Evolutionary conservation across 2,888 invertebrate genomes (phyloP).

Genomic region (Drosophila incognita): DNA sequence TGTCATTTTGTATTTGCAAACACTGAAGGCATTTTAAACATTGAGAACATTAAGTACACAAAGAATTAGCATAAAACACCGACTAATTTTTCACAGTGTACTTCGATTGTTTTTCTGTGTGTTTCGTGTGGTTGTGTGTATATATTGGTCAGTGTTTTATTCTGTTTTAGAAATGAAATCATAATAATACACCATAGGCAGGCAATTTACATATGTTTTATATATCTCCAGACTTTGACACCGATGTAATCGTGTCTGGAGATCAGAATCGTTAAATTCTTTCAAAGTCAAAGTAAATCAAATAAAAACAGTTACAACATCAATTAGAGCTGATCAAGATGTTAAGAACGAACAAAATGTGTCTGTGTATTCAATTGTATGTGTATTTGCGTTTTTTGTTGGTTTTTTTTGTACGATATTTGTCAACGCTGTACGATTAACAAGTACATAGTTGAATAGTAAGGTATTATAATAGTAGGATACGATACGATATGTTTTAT

Average conservation of each 20-base stretch:
- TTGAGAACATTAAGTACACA: constrained; percentile 78
- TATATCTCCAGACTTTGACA: constrained; percentile 38
- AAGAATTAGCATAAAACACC: constrained; percentile 77
- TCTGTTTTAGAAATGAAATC: constrained; percentile 24
- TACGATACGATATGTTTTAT: constrained; percentile 66
- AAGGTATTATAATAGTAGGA: constrained; percentile 62
- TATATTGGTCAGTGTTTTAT: not conserved
- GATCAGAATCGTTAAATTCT: constrained; percentile 24
- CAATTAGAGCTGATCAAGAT: constrained; percentile 67
- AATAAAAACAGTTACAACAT: constrained; percentile 64
- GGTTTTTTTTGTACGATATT: constrained; percentile 46
- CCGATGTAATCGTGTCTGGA: constrained; percentile 45
- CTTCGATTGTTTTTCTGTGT: constrained; percentile 25
- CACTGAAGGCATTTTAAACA: constrained; percentile 77
- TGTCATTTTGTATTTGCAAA: constrained; percentile 70
- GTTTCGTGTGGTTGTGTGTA: constrained; percentile 14
- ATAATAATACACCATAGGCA: constrained; percentile 58
- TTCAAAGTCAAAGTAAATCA: constrained; percentile 47
- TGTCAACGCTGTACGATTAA: constrained; percentile 77
- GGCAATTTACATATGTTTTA: constrained; percentile 68
- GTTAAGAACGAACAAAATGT: constrained; percentile 45
- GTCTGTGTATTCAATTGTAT: constrained; percentile 20
- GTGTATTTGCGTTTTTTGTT: constrained; percentile 22
- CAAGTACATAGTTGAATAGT: constrained; percentile 74
- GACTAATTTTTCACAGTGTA: constrained; percentile 70